Evolutionary conservation across 2,797 vertebrate genomes (phyloP).

Genomic region (Oreonectes daqikongensis): DNA sequence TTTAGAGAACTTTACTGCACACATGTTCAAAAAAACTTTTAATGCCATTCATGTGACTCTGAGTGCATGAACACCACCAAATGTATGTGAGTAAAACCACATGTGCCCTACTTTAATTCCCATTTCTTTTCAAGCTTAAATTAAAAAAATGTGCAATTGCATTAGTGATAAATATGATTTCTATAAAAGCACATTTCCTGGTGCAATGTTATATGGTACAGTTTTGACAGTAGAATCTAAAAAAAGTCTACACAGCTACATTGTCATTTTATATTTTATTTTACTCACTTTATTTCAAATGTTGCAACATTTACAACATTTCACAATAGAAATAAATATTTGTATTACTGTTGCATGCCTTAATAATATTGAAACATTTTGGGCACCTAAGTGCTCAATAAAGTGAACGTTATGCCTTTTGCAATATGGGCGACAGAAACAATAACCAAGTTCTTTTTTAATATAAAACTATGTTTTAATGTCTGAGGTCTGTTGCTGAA

Average conservation of each 20-base stretch:
- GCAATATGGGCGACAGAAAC: not conserved
- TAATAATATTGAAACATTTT: too few relatives aligned
- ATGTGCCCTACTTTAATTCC: constrained; percentile 55
- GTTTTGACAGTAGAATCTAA: not conserved
- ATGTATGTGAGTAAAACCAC: constrained; percentile 53
- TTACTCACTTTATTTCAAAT: too few relatives aligned
- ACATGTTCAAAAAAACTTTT: constrained; percentile 56
- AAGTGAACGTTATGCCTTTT: not conserved
- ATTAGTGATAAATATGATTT: not conserved
- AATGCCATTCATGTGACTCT: constrained; percentile 60
- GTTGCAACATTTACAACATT: too few relatives aligned
- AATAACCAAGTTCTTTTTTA: not conserved
- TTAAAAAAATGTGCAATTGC: not conserved
- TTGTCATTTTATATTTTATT: not conserved
- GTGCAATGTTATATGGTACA: not conserved
- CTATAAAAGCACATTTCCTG: not conserved
- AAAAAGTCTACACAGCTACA: not conserved
- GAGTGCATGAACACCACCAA: constrained; percentile 42
- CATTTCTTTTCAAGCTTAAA: not conserved
- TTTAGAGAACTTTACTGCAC: constrained; percentile 24
- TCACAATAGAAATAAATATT: not conserved
- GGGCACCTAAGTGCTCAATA: too few relatives aligned
- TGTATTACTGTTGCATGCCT: not conserved
- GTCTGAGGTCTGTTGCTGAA: not conserved
- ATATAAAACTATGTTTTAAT: not conserved